Conservation (phyloP, 2,113 vertebrate species). For the Empidonax traillii region DNA sequence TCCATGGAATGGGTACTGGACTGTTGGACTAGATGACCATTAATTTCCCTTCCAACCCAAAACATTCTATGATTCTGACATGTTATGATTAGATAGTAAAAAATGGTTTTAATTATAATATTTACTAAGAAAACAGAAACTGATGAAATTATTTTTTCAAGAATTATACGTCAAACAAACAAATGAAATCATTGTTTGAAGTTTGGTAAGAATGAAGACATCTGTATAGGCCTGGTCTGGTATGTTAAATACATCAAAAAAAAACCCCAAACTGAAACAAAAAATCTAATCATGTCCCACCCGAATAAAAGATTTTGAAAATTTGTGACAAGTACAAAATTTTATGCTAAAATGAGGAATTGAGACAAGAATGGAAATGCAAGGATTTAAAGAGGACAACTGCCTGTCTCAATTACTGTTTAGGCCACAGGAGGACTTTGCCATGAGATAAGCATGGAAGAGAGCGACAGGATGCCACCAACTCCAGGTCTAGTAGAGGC, state of each 20-base stretch:
- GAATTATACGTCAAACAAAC: background rate
- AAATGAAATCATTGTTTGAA: background rate
- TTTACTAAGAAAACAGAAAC: background rate
- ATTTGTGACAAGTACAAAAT: background rate
- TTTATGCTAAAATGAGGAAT: background rate
- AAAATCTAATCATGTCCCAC: background rate
- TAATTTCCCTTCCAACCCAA: background rate
- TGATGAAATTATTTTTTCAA: background rate
- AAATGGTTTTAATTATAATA: background rate
- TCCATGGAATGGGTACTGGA: background rate
- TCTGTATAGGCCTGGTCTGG: background rate
- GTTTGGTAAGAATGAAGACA: background rate
- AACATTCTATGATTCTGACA: background rate
- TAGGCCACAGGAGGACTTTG: no score
- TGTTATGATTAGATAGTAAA: background rate
- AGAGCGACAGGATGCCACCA: no score
- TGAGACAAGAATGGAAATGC: background rate
- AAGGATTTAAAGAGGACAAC: background rate
- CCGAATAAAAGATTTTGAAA: background rate
- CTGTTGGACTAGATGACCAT: background rate
- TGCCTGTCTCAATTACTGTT: no score
- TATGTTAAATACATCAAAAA: background rate
- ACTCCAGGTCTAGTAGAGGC: no score
- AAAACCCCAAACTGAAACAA: background rate
- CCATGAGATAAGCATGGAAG: no score